These are phyloP conservation scores for Pararge aegeria DNA, from an alignment of 1,140 invertebrate genomes.

Conservation along the genomic window DNA sequence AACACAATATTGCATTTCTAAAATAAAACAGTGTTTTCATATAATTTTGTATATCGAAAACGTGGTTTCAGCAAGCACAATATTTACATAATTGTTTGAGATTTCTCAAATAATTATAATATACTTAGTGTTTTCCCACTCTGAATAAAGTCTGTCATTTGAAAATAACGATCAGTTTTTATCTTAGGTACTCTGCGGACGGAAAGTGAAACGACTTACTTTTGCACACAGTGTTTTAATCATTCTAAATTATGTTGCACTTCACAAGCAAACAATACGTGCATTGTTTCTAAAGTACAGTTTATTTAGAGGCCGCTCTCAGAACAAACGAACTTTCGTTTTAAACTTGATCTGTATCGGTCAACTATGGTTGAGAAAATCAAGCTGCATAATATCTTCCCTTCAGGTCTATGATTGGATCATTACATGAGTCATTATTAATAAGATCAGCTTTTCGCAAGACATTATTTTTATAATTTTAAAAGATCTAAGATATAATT, in stretches of 20 bases:
- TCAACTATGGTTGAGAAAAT: slow-evolving; percentile 45
- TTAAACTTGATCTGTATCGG: slow-evolving; percentile 55
- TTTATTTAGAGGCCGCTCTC: slow-evolving; percentile 65
- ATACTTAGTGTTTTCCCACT: no score
- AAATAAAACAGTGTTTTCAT: no score
- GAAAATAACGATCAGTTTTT: background rate
- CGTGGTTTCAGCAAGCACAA: no score
- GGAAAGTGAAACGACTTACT: slow-evolving; percentile 28
- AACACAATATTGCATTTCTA: no score
- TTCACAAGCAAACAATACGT: slow-evolving; percentile 64
- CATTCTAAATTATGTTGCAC: slow-evolving; percentile 58
- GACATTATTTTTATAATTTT: no score
- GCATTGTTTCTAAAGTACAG: slow-evolving; percentile 63
- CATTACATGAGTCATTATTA: background rate
- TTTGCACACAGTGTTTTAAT: slow-evolving; percentile 47
- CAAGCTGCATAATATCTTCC: background rate
- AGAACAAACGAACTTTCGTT: slow-evolving; percentile 62
- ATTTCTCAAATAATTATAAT: no score
- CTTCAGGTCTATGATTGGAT: background rate
- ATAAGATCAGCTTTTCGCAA: no score
- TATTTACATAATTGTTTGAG: no score
- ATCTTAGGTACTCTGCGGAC: no score
- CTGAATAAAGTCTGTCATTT: no score
- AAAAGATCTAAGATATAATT: no score
- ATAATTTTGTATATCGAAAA: no score